Evolutionary conservation across 92 coral and sea anemone species (phyloP).

Genomic region (Phymanthus crucifer): DNA sequence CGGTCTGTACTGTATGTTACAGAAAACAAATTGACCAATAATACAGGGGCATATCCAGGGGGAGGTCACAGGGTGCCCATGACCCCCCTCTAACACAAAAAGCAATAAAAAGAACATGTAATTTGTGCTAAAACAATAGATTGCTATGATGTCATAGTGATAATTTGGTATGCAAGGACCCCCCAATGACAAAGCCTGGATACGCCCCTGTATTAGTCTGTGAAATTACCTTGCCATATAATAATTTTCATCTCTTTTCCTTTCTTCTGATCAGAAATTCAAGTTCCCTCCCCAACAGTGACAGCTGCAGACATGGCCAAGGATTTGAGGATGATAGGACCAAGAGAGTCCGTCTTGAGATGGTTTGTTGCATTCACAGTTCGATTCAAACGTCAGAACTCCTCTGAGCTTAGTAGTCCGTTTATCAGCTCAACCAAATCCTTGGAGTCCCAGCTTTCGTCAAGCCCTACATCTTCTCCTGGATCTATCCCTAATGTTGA

Average conservation of each 20-base stretch:
- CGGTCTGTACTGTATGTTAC: too few species aligned
- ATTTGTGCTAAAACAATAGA: too few species aligned
- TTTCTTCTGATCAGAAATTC: conserved; percentile 43
- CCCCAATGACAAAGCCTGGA: too few species aligned
- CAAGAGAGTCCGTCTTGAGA: conserved; percentile 85
- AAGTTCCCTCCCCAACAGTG: conserved; percentile 50
- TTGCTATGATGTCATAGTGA: too few species aligned
- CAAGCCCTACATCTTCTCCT: conserved; percentile 52
- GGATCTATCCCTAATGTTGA: conserved; percentile 53
- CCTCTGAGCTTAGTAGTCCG: conserved; percentile 52
- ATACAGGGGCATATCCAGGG: too few species aligned
- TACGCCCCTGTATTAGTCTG: too few species aligned
- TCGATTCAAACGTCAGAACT: conserved; percentile 69
- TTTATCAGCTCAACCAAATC: conserved; percentile 57
- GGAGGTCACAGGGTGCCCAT: too few species aligned
- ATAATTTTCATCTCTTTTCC: neutral
- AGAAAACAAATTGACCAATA: too few species aligned
- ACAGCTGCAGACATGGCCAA: conserved; percentile 29
- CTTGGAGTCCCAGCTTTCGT: conserved; percentile 61
- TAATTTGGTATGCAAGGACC: too few species aligned
- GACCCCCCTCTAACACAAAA: too few species aligned
- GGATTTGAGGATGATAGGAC: conserved; percentile 46
- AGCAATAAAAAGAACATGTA: too few species aligned
- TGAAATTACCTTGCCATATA: too few species aligned
- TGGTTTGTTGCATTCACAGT: conserved; percentile 97